These are phyloP conservation scores for Eurytoma californica DNA, from an alignment of 2,888 invertebrate species.

Conservation along the genomic window DNA sequence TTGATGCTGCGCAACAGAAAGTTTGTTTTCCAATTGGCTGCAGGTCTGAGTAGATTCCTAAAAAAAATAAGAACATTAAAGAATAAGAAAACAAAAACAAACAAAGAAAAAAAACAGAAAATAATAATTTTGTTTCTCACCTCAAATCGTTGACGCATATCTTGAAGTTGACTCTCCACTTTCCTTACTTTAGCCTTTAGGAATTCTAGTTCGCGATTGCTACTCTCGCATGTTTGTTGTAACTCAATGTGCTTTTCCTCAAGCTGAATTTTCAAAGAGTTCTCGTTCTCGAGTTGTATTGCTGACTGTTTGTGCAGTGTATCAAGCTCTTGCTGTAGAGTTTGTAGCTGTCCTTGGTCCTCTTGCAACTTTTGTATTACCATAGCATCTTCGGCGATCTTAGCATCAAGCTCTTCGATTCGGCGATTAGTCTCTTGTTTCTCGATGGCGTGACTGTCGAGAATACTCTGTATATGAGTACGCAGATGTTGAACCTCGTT, in stretches of 20 bases:
- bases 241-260: slow-evolving; percentile 77
- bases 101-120: not conserved
- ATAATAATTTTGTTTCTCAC: slow-evolving; percentile 60
- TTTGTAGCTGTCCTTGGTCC: slow-evolving; percentile 76
- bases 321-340: slow-evolving; percentile 77
- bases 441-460: slow-evolving; percentile 78
- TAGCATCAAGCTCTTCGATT: slow-evolving; percentile 80
- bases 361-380: slow-evolving; percentile 77
- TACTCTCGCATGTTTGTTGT: slow-evolving; percentile 72
- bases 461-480: slow-evolving; percentile 79
- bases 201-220: slow-evolving; percentile 68
- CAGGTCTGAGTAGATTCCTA: slow-evolving; percentile 78
- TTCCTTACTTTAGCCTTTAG: slow-evolving; percentile 70
- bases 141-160: slow-evolving; percentile 78
- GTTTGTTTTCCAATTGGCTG: slow-evolving; percentile 78
- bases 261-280: slow-evolving; percentile 69
- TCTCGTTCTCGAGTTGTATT: slow-evolving; percentile 78
- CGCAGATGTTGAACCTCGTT: slow-evolving; percentile 81
- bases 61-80: slow-evolving; percentile 10
- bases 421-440: slow-evolving; percentile 80
- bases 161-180: slow-evolving; percentile 77
- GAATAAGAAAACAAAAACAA: not conserved
- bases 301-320: slow-evolving; percentile 82
- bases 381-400: slow-evolving; percentile 78
- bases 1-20: slow-evolving; percentile 76